phyloP scores from a whole-genome alignment of 1,140 invertebrate genomes.

The Drosophila eugracilis region DNA sequence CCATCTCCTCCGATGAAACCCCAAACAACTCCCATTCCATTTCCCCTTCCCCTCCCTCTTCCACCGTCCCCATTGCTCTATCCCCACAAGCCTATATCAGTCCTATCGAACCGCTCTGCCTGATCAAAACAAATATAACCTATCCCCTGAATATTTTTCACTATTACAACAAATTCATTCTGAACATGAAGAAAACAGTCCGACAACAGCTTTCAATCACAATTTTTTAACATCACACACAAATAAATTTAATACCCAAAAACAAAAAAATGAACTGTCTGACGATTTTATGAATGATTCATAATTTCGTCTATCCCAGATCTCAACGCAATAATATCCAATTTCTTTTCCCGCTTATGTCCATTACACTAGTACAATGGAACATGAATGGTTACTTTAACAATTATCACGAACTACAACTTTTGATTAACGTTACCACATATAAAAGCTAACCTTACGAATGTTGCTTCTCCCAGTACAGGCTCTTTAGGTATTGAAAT shows the following conservation, averaged over 20 bases:
- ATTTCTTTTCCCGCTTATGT: too few relatives aligned
- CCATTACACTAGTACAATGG: too few relatives aligned
- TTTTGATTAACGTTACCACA: conserved; percentile 3
- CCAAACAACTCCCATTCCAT: background rate
- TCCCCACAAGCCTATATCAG: background rate
- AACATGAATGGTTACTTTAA: too few relatives aligned
- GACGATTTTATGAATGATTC: background rate
- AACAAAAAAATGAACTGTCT: too few relatives aligned
- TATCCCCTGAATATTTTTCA: conserved; percentile 4
- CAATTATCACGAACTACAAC: too few relatives aligned
- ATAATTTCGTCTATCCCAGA: background rate
- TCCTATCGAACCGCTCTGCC: background rate
- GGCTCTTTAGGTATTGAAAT: too few relatives aligned
- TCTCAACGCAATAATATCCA: conserved; percentile 1
- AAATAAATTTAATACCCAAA: background rate
- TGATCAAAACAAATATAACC: conserved; percentile 8
- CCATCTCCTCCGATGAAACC: background rate
- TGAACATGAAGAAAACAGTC: background rate
- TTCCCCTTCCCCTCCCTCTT: too few relatives aligned
- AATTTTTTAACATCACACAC: background rate
- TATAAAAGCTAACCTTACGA: background rate
- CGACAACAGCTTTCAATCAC: background rate
- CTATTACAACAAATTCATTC: background rate
- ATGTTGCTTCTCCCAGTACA: background rate
- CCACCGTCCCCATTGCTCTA: background rate